Base-by-base conservation (phyloP, 2,888 invertebrate genomes). In the Perithous albicinctus region DNA sequence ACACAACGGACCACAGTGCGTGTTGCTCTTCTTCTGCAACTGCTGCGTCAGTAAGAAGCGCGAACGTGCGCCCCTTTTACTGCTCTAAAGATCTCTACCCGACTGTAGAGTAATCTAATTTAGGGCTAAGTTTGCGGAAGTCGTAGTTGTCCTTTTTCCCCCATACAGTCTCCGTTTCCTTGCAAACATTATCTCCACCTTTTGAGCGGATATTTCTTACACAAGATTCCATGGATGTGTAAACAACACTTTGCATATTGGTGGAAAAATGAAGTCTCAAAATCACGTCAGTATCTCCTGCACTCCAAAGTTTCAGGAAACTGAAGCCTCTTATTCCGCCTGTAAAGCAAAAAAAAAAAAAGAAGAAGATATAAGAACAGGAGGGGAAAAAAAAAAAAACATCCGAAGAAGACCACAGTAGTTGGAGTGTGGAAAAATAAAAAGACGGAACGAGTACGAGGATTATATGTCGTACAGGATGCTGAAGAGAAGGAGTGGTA, bases 1-100 rank as follows among this genome's bases (percentile, higher is more conserved):
- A 83, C 87, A 87, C 88, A 85, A 82, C 69, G 84, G 86, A 80
- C 84, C 84, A 80, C 84, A 83, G 80, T 79, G 79, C 82, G 82
- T 76, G 82, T 56, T 76, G 54, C 67, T 81, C 61, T 63, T 48
- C 64, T 41, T 76, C 69, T 15, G 38, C n/a, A 41, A 15, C 69
- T 75, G 8, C 32, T 73, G 8, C 67, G 56, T 41, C 48, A n/a
- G 15, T 48, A 61, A 10, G 15, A 51, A 23, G n/a, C 15, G 43
- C 29, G 41, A 46, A 46, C 51, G 46, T 46, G 69, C 63, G 46
- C 66, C 38, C 18, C 26, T 43, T 35, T 35, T 48, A 54, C 63
- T 35, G 12, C 63, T 29, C 12, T 20, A 46, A 23, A 18, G 18
- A 20, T 48, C 20, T 48, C 8, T 59, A 59, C 67, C 20, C 64